phyloP scores from a whole-genome alignment of 2,888 invertebrate species.

The Cataglyphis altisquamis region DNA sequence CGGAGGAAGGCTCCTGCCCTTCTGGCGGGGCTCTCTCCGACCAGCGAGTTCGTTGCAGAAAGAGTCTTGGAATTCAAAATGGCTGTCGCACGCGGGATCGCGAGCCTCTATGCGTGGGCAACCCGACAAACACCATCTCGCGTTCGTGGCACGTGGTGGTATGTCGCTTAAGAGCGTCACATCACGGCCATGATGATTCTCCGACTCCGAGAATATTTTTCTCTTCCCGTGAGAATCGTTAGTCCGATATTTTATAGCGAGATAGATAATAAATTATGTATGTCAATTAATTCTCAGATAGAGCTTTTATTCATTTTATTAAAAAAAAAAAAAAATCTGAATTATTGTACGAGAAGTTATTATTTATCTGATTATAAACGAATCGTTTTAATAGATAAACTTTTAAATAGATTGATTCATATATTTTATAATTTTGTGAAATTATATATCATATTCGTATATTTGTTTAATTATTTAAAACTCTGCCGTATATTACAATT shows the following conservation, averaged over 20 bases:
- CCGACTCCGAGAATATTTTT: not conserved
- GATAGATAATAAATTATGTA: not conserved
- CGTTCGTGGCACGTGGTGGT: slow-evolving; percentile 38
- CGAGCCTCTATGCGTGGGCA: slow-evolving; percentile 70
- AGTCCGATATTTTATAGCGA: not conserved
- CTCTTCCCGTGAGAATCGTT: not conserved
- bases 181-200: slow-evolving; percentile 41
- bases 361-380: not conserved
- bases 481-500: not conserved
- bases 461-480: not conserved
- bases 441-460: not conserved
- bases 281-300: not conserved
- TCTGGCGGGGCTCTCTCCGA: slow-evolving; percentile 24
- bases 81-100: slow-evolving; percentile 77
- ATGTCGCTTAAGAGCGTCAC: slow-evolving; percentile 42
- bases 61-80: slow-evolving; percentile 85
- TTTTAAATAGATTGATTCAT: not conserved
- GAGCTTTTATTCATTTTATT: not conserved
- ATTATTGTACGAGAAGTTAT: not conserved
- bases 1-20: slow-evolving; percentile 52
- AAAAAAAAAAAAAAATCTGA: not conserved
- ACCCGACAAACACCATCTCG: slow-evolving; percentile 59
- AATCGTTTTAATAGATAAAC: not conserved
- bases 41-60: slow-evolving; percentile 59
- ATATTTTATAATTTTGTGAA: too few species aligned